These are phyloP conservation scores for Liposcelis brunnea DNA, from an alignment of 2,888 invertebrate species.

Conservation along the genomic window DNA sequence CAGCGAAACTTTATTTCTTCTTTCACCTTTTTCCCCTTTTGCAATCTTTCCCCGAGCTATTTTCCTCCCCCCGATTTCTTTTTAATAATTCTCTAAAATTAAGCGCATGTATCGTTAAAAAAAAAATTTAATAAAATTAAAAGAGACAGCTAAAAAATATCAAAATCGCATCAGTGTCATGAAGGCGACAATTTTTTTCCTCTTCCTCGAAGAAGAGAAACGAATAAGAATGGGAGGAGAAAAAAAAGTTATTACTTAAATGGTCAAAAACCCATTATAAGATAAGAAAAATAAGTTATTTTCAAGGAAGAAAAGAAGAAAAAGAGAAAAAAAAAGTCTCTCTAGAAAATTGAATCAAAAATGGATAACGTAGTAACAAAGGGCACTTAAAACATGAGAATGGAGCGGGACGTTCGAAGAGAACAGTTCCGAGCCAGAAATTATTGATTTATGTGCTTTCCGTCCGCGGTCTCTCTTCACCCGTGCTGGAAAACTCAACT, in stretches of 20 bases:
- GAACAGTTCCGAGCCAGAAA: not conserved
- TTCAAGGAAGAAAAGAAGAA: not conserved
- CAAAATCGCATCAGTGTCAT: no score
- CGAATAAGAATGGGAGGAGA: not conserved
- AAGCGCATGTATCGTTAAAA: no score
- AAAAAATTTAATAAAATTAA: no score
- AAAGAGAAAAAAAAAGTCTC: constrained; percentile 1
- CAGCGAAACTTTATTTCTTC: no score
- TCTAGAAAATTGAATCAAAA: constrained; percentile 8
- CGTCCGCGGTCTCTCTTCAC: not conserved
- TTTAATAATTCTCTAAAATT: no score
- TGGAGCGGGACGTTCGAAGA: not conserved
- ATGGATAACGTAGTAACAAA: constrained; percentile 6
- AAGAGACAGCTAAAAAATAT: no score
- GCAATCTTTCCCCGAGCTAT: no score
- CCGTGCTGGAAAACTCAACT: no score
- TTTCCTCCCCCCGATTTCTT: no score
- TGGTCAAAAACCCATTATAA: constrained; percentile 9
- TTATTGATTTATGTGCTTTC: constrained; percentile 7
- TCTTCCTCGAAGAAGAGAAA: not conserved
- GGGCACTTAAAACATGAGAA: constrained; percentile 7
- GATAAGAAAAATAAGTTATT: constrained; percentile 7
- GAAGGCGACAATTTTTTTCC: not conserved
- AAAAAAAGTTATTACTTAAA: constrained; percentile 8
- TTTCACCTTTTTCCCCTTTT: no score